Percentiles rank a stretch among this genome's conserved stretches.
Evolutionary conservation across 2,888 invertebrate species (phyloP).

Genomic region (Dyspetes luteomarginatus): DNA sequence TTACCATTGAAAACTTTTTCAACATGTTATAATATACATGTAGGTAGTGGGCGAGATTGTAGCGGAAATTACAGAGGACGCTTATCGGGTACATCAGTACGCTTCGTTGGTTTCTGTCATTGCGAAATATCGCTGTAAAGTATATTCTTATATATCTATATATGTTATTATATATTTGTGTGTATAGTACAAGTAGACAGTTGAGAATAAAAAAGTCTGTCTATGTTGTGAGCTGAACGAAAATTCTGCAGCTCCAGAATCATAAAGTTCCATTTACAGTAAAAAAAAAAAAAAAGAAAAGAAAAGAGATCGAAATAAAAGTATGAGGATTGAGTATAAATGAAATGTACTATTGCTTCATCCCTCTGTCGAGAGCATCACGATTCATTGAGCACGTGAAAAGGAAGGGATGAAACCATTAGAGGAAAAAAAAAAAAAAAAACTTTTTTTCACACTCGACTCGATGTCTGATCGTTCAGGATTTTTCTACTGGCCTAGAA

Average conservation of each 20-base stretch:
- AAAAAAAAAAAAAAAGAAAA: neutral
- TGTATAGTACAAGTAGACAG: too few relatives aligned
- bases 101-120: constrained; percentile 28
- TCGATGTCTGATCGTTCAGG: constrained; percentile 13
- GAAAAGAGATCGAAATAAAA: neutral
- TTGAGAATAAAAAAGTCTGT: too few relatives aligned
- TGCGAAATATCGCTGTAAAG: constrained; percentile 25
- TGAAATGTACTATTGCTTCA: constrained; percentile 6
- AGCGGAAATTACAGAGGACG: constrained; percentile 50
- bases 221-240: too few relatives aligned
- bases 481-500: constrained; percentile 22
- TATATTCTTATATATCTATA: too few relatives aligned
- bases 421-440: neutral
- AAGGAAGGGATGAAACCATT: neutral
- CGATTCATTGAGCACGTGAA: neutral
- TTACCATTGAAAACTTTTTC: constrained; percentile 55
- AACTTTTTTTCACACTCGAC: neutral
- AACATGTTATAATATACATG: constrained; percentile 4
- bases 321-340: neutral
- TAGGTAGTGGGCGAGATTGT: neutral
- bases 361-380: neutral
- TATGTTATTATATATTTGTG: too few relatives aligned
- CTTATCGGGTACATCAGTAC: constrained; percentile 39
- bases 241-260: neutral
- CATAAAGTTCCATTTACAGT: neutral